Conservation (phyloP, 2,797 vertebrate species). For the Chaetodon trifasciatus region DNA sequence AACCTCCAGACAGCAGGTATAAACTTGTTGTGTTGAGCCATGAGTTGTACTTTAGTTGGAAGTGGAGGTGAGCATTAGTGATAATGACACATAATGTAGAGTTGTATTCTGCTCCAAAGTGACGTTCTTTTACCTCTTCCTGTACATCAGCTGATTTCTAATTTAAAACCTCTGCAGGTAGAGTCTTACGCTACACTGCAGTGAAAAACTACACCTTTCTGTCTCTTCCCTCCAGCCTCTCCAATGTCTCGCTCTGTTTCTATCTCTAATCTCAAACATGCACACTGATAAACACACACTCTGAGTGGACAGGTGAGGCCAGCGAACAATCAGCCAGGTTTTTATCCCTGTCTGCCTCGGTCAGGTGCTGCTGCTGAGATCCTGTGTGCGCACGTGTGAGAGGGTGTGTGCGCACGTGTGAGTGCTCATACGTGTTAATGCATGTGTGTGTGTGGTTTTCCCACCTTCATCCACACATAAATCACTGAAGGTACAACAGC, state of each 20-base stretch:
- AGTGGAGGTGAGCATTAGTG: conserved; percentile 22
- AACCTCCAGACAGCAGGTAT: conserved; percentile 26
- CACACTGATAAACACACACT: conserved; percentile 30
- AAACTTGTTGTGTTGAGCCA: conserved; percentile 21
- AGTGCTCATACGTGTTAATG: conserved; percentile 27
- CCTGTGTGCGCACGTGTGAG: conserved; percentile 43
- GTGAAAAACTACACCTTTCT: conserved; percentile 28
- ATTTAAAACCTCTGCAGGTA: conserved; percentile 22
- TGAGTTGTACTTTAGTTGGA: conserved; percentile 12
- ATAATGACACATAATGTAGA: conserved; percentile 21
- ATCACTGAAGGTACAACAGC: conserved; percentile 24
- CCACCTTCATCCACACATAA: conserved; percentile 33
- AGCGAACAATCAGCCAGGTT: conserved; percentile 57
- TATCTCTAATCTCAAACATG: conserved; percentile 8
- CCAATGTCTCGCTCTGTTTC: neutral
- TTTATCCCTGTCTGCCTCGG: conserved; percentile 37
- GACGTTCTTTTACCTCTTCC: conserved; percentile 19
- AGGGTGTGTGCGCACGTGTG: conserved; percentile 38
- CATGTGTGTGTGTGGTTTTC: conserved; percentile 34
- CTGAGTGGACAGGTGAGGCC: conserved; percentile 59
- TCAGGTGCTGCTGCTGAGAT: conserved; percentile 29
- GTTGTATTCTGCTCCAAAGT: conserved; percentile 14
- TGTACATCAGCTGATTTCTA: conserved; percentile 43
- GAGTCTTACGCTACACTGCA: neutral
- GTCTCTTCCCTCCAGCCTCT: neutral